Percentiles rank a stretch among this genome's conserved stretches.
Conservation (phyloP, 2,113 vertebrate species). For the Donacobius atricapilla region DNA sequence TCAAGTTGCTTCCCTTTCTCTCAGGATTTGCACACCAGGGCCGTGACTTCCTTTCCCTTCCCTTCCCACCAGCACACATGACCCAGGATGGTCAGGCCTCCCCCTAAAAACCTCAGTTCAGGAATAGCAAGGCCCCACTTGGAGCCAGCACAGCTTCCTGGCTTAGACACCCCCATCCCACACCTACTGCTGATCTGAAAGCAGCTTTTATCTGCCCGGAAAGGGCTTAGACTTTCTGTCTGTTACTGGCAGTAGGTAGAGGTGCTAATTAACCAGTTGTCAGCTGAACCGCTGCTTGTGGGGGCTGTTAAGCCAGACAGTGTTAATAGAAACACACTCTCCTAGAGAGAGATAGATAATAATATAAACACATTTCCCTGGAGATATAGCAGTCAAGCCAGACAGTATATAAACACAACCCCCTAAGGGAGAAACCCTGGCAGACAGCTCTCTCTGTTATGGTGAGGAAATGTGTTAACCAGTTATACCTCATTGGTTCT, state of each 20-base stretch:
- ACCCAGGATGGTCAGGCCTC: neutral
- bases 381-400: too few species aligned
- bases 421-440: too few species aligned
- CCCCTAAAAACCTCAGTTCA: neutral
- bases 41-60: neutral
- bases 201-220: neutral
- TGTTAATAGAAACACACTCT: too few species aligned
- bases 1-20: accelerated
- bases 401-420: too few species aligned
- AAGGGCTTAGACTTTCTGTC: neutral
- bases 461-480: too few species aligned
- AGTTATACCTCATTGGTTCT: too few species aligned
- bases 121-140: neutral
- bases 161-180: neutral
- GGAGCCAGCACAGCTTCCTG: neutral
- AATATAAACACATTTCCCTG: too few species aligned
- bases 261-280: neutral
- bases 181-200: neutral
- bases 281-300: neutral
- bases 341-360: too few species aligned
- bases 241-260: neutral
- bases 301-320: too few species aligned
- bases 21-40: neutral
- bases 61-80: neutral
- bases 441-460: too few species aligned